Evolutionary conservation across 1,140 invertebrate species (phyloP), one percentile per base, ranked within the genome.

Genomic region (Papilio polyxenes): DNA sequence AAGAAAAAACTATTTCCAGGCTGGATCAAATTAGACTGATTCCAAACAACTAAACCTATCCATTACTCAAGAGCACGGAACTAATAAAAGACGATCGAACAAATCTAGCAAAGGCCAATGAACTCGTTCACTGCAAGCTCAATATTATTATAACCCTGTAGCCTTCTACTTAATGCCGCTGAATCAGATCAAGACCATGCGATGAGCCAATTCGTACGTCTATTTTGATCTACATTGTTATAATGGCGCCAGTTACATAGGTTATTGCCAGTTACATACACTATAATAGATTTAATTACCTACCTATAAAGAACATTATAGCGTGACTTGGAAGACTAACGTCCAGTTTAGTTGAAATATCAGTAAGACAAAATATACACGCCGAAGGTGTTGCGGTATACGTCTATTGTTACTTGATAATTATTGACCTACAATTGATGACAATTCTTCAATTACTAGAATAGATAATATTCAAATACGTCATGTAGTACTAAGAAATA

Each of bases 71-170:
- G 79, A 77, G 80, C 51, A 83, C 83, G 85, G 85, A 88, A 86
- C 82, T 83, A 88, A 91, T 89, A 85, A 82, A 81, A 86, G 84
- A 87, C 89, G 88, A 89, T 89, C 85, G 85, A 88, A 80, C 85
- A 82, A 6, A 44, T 79, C 82, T 76, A 87, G 80, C 83, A 83
- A 86, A 88, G 87, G 90, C 88, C 89, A 91, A 75, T 85, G 88
- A 84, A 85, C 89, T 82, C 69, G 81, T 83, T 84, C 83, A 53
- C 62, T 40, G 6, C 44, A 65, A 78, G 51, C 44, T 37, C 53
- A 84, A 84, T 84, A 81, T 79, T 82, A 82, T 76, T 76, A 56
- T 78, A 78, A 77, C 78, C 23, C 76, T 56, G 51, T 9, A 77
- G 75, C 56, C 77, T 79, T 81, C 75, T 48, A 75, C 49, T 78